Conservation (phyloP, 2,113 vertebrate species). For the Calidris pugnax region DNA sequence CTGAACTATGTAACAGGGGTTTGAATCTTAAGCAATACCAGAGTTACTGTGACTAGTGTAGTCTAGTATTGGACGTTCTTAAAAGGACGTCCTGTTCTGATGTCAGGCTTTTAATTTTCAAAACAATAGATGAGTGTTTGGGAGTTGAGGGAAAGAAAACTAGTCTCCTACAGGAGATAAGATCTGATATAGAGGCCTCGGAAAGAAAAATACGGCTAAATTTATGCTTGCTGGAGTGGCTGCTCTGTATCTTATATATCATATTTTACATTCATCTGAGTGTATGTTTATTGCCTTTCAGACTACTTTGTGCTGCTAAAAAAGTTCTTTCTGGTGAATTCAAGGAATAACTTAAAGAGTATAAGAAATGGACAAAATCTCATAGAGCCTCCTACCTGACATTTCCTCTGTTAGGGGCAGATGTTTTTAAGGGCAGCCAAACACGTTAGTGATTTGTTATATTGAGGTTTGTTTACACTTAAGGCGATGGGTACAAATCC, state of each 20-base stretch:
- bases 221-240: constrained; percentile 63
- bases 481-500: not conserved
- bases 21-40: not conserved
- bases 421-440: not conserved
- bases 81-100: constrained; percentile 4
- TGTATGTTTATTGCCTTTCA: constrained; percentile 52
- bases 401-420: not conserved
- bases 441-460: not conserved
- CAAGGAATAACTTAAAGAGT: not conserved
- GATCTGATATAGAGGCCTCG: constrained; percentile 59
- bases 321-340: constrained; percentile 19
- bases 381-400: not conserved
- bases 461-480: not conserved
- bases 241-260: constrained; percentile 58
- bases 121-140: constrained; percentile 25
- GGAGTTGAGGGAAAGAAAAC: constrained; percentile 16
- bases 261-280: constrained; percentile 47
- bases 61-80: not conserved
- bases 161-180: constrained; percentile 26
- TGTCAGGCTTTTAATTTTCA: constrained; percentile 42
- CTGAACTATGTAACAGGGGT: not conserved
- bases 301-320: not conserved
- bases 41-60: not conserved
- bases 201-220: constrained; percentile 45
- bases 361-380: not conserved